A percentile compares a stretch with the other conserved stretches of the same genome.
Conservation (phyloP, 1,140 invertebrate genomes). For the Thaumetopoea pityocampa region DNA sequence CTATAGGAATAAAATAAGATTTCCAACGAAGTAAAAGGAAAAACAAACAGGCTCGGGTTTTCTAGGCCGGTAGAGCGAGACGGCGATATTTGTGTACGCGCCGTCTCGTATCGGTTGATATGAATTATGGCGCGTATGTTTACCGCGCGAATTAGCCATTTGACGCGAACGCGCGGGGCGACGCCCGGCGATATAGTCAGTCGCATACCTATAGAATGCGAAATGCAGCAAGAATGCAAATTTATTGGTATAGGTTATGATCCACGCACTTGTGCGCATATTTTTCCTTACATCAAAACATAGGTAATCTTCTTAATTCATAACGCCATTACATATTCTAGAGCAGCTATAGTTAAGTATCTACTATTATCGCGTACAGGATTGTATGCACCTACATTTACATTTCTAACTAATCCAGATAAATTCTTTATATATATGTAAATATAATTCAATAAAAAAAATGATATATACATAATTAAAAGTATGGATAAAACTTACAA, state of each 20-base stretch:
- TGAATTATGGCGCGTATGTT: conserved; percentile 71
- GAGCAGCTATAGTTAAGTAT: too few relatives aligned
- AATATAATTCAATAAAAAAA: background rate
- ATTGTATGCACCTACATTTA: too few relatives aligned
- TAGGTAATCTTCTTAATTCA: background rate
- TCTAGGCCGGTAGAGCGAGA: conserved; percentile 65
- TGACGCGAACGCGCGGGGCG: conserved; percentile 57
- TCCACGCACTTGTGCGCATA: background rate
- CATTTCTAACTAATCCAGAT: too few relatives aligned
- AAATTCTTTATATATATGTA: background rate
- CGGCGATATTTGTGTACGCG: conserved; percentile 35
- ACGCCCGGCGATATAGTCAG: conserved; percentile 37
- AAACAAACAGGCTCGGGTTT: conserved; percentile 59
- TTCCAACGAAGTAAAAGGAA: conserved; percentile 70
- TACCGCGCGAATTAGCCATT: conserved; percentile 69
- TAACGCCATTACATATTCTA: too few relatives aligned
- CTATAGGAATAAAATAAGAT: conserved; percentile 72
- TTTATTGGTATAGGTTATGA: conserved; percentile 10
- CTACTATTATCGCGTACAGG: too few relatives aligned
- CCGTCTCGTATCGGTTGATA: conserved; percentile 53
- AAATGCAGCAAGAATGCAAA: conserved; percentile 7
- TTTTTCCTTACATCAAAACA: background rate
- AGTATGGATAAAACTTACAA: background rate
- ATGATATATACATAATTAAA: background rate
- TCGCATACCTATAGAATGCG: conserved; percentile 6